Evolutionary conservation across 2,888 invertebrate species (phyloP), one percentile per base, ranked within the genome.

Genomic region (Polymixis lichenea): DNA sequence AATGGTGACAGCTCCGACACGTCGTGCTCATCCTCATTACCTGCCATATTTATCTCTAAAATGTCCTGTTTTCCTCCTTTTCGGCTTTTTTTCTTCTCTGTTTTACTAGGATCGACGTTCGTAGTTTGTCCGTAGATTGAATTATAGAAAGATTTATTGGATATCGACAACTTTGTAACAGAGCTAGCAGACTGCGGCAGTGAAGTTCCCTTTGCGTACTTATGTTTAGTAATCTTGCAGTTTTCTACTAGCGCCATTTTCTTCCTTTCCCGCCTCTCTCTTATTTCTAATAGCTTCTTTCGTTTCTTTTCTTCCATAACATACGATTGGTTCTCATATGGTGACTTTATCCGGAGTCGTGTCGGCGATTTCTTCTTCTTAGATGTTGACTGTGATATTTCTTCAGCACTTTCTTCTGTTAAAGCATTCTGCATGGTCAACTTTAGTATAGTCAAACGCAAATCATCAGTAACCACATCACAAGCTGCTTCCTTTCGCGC

Each of bases 91-190:
- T 67, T 89, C 72, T 90, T 89, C 0, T 66, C 38, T 76, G 86
- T 83, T 65, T 89, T 91, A 55, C 13, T 62, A 5, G 78, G 80
- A 53, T 91, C 90, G 13, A 80, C 61, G 49, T 90, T 89, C 22
- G 82, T 22, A 55, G 83, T 88, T 46, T 94, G 92, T 0, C 96
- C 96, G 77, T 95, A 96, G 81, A 96, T 96, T 15, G 95, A 96
- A 84, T 95, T 94, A 83, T 96, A 96, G 86, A 96, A 96, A 5
- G 95, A 95, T 85, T 96, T 96, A 84, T 96, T 96, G 2, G 95
- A 94, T 70, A 96, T 96, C 2, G 96, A 95, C n/a, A 96, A 84
- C 84, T 94, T 95, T 0, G 96, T 95, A 8, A 96, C 95, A 3
- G 96, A 96, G 77, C 88, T 95, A 1, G 95, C 93, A 2, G 94